Conservation (phyloP, 2,888 invertebrate species). For the Caenorhabditis sulstoni region DNA sequence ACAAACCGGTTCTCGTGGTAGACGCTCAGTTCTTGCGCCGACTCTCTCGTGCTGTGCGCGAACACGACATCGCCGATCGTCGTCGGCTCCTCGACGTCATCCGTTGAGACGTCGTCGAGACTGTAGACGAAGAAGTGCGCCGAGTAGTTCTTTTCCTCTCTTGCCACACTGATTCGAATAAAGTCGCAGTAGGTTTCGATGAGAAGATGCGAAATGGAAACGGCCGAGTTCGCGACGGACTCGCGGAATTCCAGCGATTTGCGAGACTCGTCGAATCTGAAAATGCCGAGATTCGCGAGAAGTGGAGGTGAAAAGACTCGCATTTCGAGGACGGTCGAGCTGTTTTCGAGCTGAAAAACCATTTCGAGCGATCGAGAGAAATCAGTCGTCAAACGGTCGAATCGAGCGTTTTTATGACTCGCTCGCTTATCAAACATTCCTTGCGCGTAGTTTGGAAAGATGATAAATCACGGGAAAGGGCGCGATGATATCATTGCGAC, state of each 20-base stretch:
- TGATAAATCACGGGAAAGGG: not conserved
- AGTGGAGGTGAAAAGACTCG: not conserved
- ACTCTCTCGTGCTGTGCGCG: too few relatives aligned
- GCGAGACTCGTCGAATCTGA: conserved; percentile 16
- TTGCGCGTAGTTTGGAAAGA: not conserved
- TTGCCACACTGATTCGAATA: conserved; percentile 18
- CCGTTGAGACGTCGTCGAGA: not conserved
- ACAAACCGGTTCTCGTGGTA: conserved; percentile 23
- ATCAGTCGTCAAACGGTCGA: not conserved
- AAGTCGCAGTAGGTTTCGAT: conserved; percentile 30
- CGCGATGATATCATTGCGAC: not conserved
- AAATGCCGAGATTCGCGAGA: not conserved
- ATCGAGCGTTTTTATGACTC: not conserved
- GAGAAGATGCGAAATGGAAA: not conserved
- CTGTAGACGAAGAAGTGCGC: not conserved
- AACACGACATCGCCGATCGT: conserved; percentile 12
- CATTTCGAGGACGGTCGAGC: conserved; percentile 2
- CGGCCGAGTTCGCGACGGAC: not conserved
- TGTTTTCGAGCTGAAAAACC: not conserved
- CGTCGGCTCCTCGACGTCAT: conserved; percentile 22
- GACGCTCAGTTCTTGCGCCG: conserved; percentile 10
- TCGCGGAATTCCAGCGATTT: conserved; percentile 8
- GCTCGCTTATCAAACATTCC: not conserved
- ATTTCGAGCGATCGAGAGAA: not conserved
- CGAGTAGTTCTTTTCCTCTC: conserved; percentile 7